These are phyloP conservation scores for Drosophila sturtevanti DNA, from an alignment of 1,140 invertebrate genomes.

Conservation along the genomic window DNA sequence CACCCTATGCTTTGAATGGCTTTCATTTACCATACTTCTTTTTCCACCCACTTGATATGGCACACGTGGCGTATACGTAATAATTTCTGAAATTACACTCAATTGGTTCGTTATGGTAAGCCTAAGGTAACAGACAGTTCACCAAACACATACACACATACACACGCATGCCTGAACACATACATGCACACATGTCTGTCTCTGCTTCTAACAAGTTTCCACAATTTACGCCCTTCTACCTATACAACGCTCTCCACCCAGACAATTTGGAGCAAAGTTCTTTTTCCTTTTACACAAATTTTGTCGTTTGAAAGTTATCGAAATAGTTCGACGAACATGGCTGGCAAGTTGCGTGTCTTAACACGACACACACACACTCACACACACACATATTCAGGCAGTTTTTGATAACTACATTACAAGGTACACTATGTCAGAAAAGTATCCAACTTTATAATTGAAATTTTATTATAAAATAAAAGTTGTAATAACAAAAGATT, in stretches of 20 bases:
- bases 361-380: slow-evolving; percentile 21
- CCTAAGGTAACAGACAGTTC: slow-evolving; percentile 44
- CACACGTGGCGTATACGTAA: slow-evolving; percentile 62
- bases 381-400: slow-evolving; percentile 26
- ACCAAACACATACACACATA: slow-evolving; percentile 19
- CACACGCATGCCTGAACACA: slow-evolving; percentile 30
- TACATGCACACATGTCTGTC: slow-evolving; percentile 34
- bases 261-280: slow-evolving; percentile 69
- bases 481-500: no score
- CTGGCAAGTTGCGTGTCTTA: slow-evolving; percentile 63
- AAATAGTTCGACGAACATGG: slow-evolving; percentile 69
- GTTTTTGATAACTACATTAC: slow-evolving; percentile 72
- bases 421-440: slow-evolving; percentile 8
- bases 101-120: slow-evolving; percentile 70
- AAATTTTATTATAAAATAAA: no score
- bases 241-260: slow-evolving; percentile 36
- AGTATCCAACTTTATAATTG: not conserved
- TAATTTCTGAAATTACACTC: slow-evolving; percentile 74
- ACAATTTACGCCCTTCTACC: slow-evolving; percentile 7
- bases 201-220: slow-evolving; percentile 3
- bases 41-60: not conserved
- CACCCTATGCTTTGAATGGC: slow-evolving; percentile 2
- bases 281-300: slow-evolving; percentile 32
- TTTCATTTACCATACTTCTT: not conserved
- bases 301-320: slow-evolving; percentile 72